Evolutionary conservation across 2,113 vertebrate species (phyloP).

Genomic region (Caranx ignobilis): DNA sequence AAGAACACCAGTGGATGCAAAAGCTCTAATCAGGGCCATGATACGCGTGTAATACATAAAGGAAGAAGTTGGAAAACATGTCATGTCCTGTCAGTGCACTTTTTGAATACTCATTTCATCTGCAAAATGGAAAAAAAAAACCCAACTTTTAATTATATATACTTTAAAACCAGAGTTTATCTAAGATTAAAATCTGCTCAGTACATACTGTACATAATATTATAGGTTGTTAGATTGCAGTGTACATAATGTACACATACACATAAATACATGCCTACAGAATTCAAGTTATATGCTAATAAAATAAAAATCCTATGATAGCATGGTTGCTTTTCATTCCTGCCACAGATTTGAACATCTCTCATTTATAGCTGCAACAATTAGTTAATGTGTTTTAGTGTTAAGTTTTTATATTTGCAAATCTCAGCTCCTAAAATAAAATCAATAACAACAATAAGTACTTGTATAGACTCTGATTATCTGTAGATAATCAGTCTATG

Average conservation of each 20-base stretch:
- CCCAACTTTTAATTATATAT: no score
- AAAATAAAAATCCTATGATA: neutral
- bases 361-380: neutral
- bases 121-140: conserved; percentile 3
- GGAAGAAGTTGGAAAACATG: neutral
- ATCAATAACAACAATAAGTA: no score
- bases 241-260: neutral
- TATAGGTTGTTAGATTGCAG: neutral
- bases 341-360: neutral
- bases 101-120: neutral
- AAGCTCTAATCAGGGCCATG: neutral
- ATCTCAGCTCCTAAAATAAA: neutral
- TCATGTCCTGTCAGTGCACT: neutral
- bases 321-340: neutral
- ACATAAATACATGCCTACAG: neutral
- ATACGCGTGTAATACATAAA: neutral
- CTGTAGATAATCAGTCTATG: no score
- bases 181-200: neutral
- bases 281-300: neutral
- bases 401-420: neutral
- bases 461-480: neutral
- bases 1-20: neutral
- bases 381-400: neutral
- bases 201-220: no score
- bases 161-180: no score